Evolutionary conservation across 2,113 vertebrate species (phyloP).

Genomic region (Sinocyclocheilus maitianheensis): DNA sequence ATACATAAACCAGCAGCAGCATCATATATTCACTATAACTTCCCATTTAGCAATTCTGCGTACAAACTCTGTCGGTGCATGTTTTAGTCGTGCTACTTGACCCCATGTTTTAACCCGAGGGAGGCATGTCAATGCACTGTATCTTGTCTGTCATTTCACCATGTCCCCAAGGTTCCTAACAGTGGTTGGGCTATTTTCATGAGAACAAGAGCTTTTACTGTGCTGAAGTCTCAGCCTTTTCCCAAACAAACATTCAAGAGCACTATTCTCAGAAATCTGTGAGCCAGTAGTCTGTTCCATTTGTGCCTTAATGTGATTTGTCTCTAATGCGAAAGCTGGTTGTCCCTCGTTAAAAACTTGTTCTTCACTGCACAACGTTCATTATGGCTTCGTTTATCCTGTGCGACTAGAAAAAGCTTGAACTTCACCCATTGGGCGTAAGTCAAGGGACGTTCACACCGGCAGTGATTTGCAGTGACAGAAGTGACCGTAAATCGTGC

Average conservation of each 20-base stretch:
- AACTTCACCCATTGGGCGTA: neutral
- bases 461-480: neutral
- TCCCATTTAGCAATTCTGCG: neutral
- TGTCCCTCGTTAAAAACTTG: neutral
- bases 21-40: neutral
- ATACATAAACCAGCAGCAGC: neutral
- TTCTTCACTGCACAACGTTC: neutral
- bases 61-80: neutral
- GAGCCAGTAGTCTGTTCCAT: neutral
- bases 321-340: neutral
- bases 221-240: neutral
- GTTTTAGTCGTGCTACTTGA: neutral
- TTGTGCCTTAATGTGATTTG: conserved; percentile 1
- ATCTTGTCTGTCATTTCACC: conserved; percentile 12
- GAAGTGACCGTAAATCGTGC: neutral
- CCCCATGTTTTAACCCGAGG: neutral
- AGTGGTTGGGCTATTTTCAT: neutral
- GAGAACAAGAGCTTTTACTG: neutral
- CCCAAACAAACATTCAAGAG: neutral
- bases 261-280: neutral
- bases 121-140: neutral
- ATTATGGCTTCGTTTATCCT: conserved; percentile 6
- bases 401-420: neutral
- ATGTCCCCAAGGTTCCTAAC: conserved; percentile 21
- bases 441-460: neutral